These are phyloP conservation scores for Acestrorhynchus altus DNA, from an alignment of 2,797 vertebrate genomes.

Conservation along the genomic window DNA sequence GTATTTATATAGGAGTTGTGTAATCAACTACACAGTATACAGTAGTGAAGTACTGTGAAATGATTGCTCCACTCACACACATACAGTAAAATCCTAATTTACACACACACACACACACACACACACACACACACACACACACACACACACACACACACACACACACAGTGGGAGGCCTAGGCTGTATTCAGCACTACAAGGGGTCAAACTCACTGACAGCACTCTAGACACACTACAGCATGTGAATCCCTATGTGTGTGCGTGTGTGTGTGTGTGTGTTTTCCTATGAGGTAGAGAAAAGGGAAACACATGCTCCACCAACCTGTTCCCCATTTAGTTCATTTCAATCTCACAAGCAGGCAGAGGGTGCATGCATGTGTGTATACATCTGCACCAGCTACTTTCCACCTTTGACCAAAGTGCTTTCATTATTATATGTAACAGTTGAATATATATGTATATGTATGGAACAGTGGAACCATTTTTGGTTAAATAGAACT, in stretches of 20 bases:
- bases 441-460: neutral
- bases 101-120: slow-evolving; percentile 51
- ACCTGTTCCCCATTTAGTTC: slow-evolving; percentile 9
- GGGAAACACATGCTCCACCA: slow-evolving; percentile 17
- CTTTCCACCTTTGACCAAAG: neutral
- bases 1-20: too few relatives aligned
- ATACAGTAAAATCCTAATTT: too few relatives aligned
- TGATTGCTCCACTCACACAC: too few relatives aligned
- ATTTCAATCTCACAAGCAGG: neutral
- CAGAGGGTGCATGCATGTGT: neutral
- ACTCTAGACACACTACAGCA: slow-evolving; percentile 17
- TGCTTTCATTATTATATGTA: neutral
- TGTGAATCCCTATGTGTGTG: slow-evolving; percentile 29
- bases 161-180: slow-evolving; percentile 38
- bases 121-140: slow-evolving; percentile 6
- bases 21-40: too few relatives aligned
- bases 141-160: slow-evolving; percentile 70
- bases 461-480: neutral
- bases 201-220: slow-evolving; percentile 32
- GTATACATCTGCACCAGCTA: neutral
- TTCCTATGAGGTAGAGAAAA: slow-evolving; percentile 3
- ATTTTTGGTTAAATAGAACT: too few relatives aligned
- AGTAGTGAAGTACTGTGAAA: too few relatives aligned
- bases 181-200: slow-evolving; percentile 10
- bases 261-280: neutral